phyloP scores from a whole-genome alignment of 2,888 invertebrate species.

The Oeneis ivallda region DNA sequence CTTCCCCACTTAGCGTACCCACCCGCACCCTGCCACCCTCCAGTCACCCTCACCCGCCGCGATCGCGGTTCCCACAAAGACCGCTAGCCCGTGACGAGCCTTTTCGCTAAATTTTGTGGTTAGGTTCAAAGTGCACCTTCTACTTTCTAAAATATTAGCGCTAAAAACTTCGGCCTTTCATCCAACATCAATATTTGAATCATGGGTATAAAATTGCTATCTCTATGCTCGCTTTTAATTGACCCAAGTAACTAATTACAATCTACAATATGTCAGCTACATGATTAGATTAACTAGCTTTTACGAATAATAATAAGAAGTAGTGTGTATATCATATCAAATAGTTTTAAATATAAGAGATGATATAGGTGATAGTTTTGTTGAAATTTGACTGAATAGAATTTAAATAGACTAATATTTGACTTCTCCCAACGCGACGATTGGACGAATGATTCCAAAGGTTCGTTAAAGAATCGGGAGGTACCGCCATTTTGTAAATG shows the following conservation, averaged over 20 bases:
- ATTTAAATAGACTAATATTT: too few relatives aligned
- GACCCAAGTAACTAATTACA: background rate
- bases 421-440: too few relatives aligned
- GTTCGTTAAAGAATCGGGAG: too few relatives aligned
- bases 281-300: too few relatives aligned
- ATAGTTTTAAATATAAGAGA: too few relatives aligned
- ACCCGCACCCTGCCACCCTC: constrained; percentile 48
- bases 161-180: background rate
- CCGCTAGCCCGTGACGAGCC: constrained; percentile 64
- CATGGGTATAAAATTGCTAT: background rate
- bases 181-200: background rate
- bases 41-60: constrained; percentile 47
- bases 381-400: too few relatives aligned
- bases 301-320: too few relatives aligned
- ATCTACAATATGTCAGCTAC: too few relatives aligned
- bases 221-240: background rate
- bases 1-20: constrained; percentile 59
- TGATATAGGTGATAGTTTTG: too few relatives aligned
- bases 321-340: too few relatives aligned
- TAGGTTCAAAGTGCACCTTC: constrained; percentile 50
- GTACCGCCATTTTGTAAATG: too few relatives aligned
- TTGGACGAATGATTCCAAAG: too few relatives aligned
- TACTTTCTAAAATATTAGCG: constrained; percentile 15
- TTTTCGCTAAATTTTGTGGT: constrained; percentile 65
- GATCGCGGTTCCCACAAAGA: constrained; percentile 69